Conservation (phyloP, 2,888 invertebrate species). For the Fabriciana adippe region DNA sequence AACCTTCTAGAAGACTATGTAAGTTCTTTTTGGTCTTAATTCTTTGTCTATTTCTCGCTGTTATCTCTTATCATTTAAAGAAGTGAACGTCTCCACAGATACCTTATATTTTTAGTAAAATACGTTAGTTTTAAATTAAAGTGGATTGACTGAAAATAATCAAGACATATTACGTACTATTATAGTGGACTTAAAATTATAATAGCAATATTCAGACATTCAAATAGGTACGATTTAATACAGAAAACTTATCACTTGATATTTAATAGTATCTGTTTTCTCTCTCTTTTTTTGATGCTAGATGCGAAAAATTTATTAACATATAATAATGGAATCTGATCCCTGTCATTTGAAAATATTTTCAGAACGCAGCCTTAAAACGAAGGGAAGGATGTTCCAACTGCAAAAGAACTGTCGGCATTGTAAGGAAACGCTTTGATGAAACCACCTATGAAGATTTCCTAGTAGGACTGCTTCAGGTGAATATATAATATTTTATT, state of each 20-base stretch:
- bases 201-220: no score
- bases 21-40: slow-evolving; percentile 45
- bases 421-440: slow-evolving; percentile 80
- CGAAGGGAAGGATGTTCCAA: slow-evolving; percentile 60
- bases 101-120: no score
- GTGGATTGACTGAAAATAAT: no score
- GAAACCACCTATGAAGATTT: slow-evolving; percentile 80
- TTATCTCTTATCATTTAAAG: no score
- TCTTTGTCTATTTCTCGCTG: neutral
- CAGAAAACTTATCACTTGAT: neutral
- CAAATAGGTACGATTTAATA: no score
- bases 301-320: no score
- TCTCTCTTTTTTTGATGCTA: no score
- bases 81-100: no score
- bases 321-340: neutral
- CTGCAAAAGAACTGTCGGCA: slow-evolving; percentile 79
- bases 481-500: slow-evolving; percentile 44
- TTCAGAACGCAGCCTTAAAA: slow-evolving; percentile 55
- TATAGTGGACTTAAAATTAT: no score
- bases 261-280: neutral
- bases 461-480: slow-evolving; percentile 78
- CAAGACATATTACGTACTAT: no score
- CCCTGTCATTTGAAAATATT: neutral
- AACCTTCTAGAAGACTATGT: slow-evolving; percentile 81
- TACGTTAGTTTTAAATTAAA: no score